Evolutionary conservation across 2,888 invertebrate genomes (phyloP).

Genomic region (Scaptomyza reducta): DNA sequence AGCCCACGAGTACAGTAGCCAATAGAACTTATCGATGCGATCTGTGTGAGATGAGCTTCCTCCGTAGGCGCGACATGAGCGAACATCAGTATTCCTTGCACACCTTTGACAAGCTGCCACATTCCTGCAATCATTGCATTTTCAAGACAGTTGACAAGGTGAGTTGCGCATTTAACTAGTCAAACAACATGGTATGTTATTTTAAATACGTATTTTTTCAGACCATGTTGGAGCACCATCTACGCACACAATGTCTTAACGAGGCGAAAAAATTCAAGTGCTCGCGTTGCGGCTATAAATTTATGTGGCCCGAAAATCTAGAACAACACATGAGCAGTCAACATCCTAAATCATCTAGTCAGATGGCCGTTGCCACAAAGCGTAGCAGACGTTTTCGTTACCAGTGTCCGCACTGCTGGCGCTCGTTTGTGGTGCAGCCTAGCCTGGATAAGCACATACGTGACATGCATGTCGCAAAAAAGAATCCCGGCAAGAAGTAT

Average conservation of each 20-base stretch:
- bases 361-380: conserved; percentile 83
- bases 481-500: conserved; percentile 68
- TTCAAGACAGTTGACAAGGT: conserved; percentile 86
- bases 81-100: conserved; percentile 81
- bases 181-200: not conserved
- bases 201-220: conserved; percentile 15
- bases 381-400: conserved; percentile 77
- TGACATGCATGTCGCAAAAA: conserved; percentile 68
- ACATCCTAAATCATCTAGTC: conserved; percentile 70
- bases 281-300: conserved; percentile 79
- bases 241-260: conserved; percentile 84
- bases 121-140: conserved; percentile 85
- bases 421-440: conserved; percentile 76
- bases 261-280: conserved; percentile 77
- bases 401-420: conserved; percentile 88
- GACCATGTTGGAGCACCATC: conserved; percentile 85
- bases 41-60: conserved; percentile 75
- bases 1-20: conserved; percentile 17
- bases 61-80: conserved; percentile 78
- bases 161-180: not conserved
- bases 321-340: conserved; percentile 68
- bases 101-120: conserved; percentile 85
- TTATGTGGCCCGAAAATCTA: conserved; percentile 83
- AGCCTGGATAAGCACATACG: conserved; percentile 71
- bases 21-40: conserved; percentile 71